phyloP scores from a whole-genome alignment of 2,113 vertebrate genomes.

The Manacus vitellinus region DNA sequence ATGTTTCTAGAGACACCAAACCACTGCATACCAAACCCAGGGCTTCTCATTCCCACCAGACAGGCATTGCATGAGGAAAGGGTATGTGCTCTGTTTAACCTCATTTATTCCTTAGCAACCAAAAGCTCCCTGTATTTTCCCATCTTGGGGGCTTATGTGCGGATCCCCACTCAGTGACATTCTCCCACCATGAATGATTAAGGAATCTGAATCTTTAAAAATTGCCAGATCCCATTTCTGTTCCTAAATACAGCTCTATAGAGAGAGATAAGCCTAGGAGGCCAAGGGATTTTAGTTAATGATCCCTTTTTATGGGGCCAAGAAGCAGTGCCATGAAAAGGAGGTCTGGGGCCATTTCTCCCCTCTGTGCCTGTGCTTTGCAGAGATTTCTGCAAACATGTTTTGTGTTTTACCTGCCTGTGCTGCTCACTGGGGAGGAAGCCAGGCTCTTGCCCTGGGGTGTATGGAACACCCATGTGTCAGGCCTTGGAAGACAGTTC shows the following conservation, averaged over 20 bases:
- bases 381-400: not conserved
- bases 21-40: conserved; percentile 3
- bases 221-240: conserved; percentile 63
- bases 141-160: conserved; percentile 52
- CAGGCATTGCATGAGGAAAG: conserved; percentile 23
- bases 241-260: conserved; percentile 28
- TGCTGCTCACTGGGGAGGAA: not conserved
- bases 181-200: conserved; percentile 67
- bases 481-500: not conserved
- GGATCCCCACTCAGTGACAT: conserved; percentile 54
- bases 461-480: not conserved
- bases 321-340: not conserved
- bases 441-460: not conserved
- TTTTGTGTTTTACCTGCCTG: not conserved
- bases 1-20: conserved; percentile 30
- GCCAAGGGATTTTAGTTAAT: conserved; percentile 27
- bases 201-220: conserved; percentile 67
- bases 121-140: conserved; percentile 56
- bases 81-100: conserved; percentile 13
- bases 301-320: conserved; percentile 37
- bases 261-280: not conserved
- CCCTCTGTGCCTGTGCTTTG: not conserved
- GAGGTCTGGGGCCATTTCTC: not conserved
- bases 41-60: conserved; percentile 44
- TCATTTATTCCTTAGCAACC: conserved; percentile 70